A percentile compares a stretch with the other conserved stretches of the same genome.
Evolutionary conservation across 2,888 invertebrate genomes (phyloP).

Genomic region (Napeogenes sylphis): DNA sequence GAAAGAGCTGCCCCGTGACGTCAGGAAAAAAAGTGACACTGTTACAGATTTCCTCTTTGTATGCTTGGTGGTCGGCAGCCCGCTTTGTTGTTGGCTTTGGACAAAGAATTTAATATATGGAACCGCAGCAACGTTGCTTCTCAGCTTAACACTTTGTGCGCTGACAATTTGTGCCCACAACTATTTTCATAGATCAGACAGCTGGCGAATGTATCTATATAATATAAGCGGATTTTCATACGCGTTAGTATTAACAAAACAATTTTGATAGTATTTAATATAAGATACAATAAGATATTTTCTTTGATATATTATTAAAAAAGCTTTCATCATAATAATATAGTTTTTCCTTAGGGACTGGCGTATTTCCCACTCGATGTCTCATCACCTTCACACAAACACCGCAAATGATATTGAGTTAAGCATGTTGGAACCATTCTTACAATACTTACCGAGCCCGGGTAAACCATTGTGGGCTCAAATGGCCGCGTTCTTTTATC

Average conservation of each 20-base stretch:
- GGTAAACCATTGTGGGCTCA: constrained; percentile 70
- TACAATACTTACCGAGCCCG: constrained; percentile 83
- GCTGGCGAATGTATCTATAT: constrained; percentile 88
- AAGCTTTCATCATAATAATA: too few species aligned
- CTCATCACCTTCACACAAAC: constrained; percentile 89
- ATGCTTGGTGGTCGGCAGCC: constrained; percentile 44
- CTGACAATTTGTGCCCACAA: constrained; percentile 83
- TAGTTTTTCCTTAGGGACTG: constrained; percentile 77
- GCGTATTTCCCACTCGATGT: constrained; percentile 87
- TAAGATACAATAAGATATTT: too few species aligned
- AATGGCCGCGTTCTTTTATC: constrained; percentile 77
- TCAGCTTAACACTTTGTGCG: constrained; percentile 49
- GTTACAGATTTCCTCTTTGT: constrained; percentile 51
- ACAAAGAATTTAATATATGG: constrained; percentile 47
- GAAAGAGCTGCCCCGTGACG: constrained; percentile 66
- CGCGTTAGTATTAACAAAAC: constrained; percentile 62
- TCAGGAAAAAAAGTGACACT: constrained; percentile 53
- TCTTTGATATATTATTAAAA: too few species aligned
- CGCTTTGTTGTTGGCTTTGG: constrained; percentile 54
- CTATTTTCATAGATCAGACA: constrained; percentile 87
- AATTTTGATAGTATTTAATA: background rate
- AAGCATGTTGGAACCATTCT: constrained; percentile 81
- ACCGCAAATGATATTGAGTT: constrained; percentile 86
- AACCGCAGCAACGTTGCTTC: constrained; percentile 43
- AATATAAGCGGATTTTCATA: constrained; percentile 83